A percentile compares a stretch with the other conserved stretches of the same genome.
Conservation (phyloP, 2,113 vertebrate species). For the Hyla sarda region DNA sequence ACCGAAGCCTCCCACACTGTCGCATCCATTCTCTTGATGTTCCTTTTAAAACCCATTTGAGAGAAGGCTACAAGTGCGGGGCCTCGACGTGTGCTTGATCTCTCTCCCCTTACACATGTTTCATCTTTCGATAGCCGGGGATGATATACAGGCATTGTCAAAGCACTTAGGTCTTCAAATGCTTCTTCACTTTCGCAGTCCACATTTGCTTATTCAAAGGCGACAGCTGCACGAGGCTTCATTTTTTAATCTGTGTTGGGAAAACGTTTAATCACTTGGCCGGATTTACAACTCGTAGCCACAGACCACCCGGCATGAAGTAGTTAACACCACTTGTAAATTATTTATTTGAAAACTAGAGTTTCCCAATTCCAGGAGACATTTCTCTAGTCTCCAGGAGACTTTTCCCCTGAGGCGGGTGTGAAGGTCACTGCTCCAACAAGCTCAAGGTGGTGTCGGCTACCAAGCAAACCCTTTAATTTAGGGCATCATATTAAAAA, state of each 20-base stretch:
- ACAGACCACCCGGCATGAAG: neutral
- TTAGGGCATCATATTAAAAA: too few species aligned
- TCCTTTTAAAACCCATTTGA: neutral
- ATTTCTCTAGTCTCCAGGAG: neutral
- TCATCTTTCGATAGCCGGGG: slow-evolving; percentile 42
- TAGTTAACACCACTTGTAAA: neutral
- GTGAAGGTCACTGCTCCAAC: too few species aligned
- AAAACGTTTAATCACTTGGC: slow-evolving; percentile 25
- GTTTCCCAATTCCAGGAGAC: neutral
- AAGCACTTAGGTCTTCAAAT: slow-evolving; percentile 45
- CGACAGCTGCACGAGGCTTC: neutral
- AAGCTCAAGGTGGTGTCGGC: too few species aligned
- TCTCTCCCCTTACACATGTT: slow-evolving; percentile 25
- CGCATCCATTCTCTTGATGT: slow-evolving; percentile 7
- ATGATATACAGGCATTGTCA: slow-evolving; percentile 55
- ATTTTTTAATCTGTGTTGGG: neutral
- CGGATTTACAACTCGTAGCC: neutral
- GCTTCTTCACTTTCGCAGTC: slow-evolving; percentile 29
- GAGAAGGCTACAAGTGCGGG: neutral
- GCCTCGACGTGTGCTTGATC: slow-evolving; percentile 13
- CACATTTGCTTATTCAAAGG: slow-evolving; percentile 50
- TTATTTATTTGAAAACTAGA: neutral
- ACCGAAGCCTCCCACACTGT: neutral
- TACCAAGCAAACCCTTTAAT: too few species aligned
- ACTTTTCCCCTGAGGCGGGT: too few species aligned